These are phyloP conservation scores for Drosophila insularis DNA, from an alignment of 1,140 invertebrate genomes.

Conservation along the genomic window DNA sequence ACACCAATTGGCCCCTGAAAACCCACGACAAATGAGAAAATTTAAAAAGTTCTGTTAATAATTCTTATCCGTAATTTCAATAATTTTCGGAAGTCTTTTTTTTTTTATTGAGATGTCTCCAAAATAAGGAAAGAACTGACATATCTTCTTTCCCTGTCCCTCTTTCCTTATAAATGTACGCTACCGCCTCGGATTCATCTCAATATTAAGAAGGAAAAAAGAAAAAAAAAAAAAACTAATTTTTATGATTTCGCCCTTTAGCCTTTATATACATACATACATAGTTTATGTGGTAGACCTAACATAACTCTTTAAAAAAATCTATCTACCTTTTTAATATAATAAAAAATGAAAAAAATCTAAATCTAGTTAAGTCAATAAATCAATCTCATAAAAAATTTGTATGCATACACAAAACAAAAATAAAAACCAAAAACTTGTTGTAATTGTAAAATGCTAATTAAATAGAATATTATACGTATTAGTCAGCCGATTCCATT, in stretches of 20 bases:
- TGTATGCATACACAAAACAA: slow-evolving; percentile 9
- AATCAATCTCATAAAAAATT: neutral
- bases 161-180: neutral
- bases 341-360: neutral
- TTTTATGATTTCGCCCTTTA: slow-evolving; percentile 4
- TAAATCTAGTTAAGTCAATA: neutral
- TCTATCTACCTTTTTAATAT: neutral
- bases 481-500: slow-evolving; percentile 10
- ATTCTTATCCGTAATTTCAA: neutral
- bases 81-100: neutral
- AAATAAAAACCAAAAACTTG: slow-evolving; percentile 4
- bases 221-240: neutral
- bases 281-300: slow-evolving; percentile 6
- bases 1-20: slow-evolving; percentile 20
- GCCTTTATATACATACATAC: no score
- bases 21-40: slow-evolving; percentile 9
- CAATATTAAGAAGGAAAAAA: neutral
- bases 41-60: neutral
- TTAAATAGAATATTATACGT: neutral
- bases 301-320: neutral
- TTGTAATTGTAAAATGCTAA: slow-evolving; percentile 32
- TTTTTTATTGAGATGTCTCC: no score
- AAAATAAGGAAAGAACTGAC: neutral
- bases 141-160: neutral
- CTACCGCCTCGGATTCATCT: neutral